These are phyloP conservation scores for Pygoscelis adeliae DNA, from an alignment of 2,113 vertebrate genomes.

Conservation along the genomic window DNA sequence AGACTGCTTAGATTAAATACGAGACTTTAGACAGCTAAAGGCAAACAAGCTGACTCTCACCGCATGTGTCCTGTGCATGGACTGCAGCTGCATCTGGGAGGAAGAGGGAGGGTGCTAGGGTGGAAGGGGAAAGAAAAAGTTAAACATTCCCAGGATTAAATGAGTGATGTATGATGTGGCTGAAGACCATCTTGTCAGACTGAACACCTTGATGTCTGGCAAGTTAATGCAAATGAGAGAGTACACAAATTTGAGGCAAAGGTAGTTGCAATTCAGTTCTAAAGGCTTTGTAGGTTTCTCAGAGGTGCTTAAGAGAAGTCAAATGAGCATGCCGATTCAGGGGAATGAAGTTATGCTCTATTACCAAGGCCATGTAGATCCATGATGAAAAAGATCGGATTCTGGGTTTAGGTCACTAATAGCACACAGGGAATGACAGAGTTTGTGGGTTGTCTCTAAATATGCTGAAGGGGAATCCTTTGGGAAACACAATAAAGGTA, in stretches of 20 bases:
- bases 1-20: constrained; percentile 32
- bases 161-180: background rate
- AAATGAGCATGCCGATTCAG: background rate
- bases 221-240: background rate
- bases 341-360: background rate
- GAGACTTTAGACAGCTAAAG: constrained; percentile 68
- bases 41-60: constrained; percentile 67
- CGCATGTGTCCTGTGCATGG: constrained; percentile 62
- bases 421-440: background rate
- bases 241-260: background rate
- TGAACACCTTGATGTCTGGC: background rate
- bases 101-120: constrained; percentile 71
- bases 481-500: background rate
- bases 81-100: constrained; percentile 69
- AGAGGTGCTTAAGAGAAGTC: background rate
- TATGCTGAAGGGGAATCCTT: background rate
- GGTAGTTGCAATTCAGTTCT: background rate
- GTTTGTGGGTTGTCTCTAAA: background rate
- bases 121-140: constrained; percentile 66
- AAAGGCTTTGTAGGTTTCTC: background rate
- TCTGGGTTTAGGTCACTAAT: background rate
- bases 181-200: background rate
- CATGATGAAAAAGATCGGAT: background rate
- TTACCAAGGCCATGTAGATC: background rate
- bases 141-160: constrained; percentile 39